Conservation (phyloP, 2,888 invertebrate species). For the Lasioglossum oenotherae region DNA sequence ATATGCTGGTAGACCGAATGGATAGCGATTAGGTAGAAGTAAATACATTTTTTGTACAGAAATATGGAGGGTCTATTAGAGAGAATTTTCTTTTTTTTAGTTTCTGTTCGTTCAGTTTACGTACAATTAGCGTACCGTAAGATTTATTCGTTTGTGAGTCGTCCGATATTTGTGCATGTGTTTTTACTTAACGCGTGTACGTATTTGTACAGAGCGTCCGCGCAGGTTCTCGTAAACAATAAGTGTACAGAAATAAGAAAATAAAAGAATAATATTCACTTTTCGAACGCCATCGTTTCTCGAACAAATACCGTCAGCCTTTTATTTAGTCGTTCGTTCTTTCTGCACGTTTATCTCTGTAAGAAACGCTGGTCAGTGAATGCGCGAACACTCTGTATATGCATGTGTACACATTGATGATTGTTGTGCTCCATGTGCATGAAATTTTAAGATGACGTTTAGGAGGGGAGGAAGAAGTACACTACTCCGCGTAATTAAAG, state of each 20-base stretch:
- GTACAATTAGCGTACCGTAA: slow-evolving; percentile 27
- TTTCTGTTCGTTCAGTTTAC: slow-evolving; percentile 26
- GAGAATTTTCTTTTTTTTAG: slow-evolving; percentile 31
- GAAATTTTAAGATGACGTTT: slow-evolving; percentile 23
- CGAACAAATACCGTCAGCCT: not conserved
- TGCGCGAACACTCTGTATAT: not conserved
- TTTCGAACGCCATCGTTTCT: not conserved
- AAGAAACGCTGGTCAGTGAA: not conserved
- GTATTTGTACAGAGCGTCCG: slow-evolving; percentile 1
- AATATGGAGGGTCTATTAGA: slow-evolving; percentile 64
- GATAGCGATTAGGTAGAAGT: slow-evolving; percentile 59
- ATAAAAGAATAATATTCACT: not conserved
- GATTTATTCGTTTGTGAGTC: slow-evolving; percentile 20
- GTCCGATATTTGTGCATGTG: slow-evolving; percentile 20
- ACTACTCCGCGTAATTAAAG: not conserved
- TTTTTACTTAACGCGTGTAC: slow-evolving; percentile 31
- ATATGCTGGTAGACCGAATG: slow-evolving; percentile 45
- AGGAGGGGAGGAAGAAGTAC: not conserved
- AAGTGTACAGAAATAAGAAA: not conserved
- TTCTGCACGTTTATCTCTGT: not conserved
- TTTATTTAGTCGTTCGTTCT: not conserved
- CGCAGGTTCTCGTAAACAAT: not conserved
- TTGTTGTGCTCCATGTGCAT: slow-evolving; percentile 22
- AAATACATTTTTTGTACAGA: slow-evolving; percentile 63
- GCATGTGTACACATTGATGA: not conserved